These are phyloP conservation scores for Palaemon carinicauda DNA, from an alignment of 1,140 invertebrate genomes.

Conservation along the genomic window DNA sequence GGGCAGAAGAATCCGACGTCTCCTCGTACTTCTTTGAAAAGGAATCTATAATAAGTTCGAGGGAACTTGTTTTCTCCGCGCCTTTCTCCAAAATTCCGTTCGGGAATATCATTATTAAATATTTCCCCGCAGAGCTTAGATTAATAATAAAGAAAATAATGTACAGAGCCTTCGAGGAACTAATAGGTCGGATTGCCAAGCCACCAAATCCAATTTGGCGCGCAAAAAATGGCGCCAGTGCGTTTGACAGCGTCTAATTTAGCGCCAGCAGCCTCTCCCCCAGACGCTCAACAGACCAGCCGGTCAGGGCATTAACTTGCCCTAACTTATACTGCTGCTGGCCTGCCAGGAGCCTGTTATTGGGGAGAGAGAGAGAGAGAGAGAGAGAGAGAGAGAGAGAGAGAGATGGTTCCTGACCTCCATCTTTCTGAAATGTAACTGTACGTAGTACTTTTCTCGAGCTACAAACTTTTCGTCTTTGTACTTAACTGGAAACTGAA, in stretches of 20 bases:
- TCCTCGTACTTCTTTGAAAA: too few species aligned
- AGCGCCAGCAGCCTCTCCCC: slow-evolving; percentile 16
- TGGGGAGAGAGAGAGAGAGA: background rate
- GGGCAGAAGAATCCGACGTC: too few species aligned
- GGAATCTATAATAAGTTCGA: too few species aligned
- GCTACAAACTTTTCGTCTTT: too few species aligned
- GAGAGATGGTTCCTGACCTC: too few species aligned
- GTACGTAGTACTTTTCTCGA: too few species aligned
- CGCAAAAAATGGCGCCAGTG: slow-evolving; percentile 38
- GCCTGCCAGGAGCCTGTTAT: background rate
- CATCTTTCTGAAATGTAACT: too few species aligned
- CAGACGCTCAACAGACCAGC: background rate
- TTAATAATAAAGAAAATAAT: background rate
- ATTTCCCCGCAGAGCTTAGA: too few species aligned
- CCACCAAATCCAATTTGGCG: slow-evolving; percentile 32
- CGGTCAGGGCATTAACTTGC: background rate
- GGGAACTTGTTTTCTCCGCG: too few species aligned
- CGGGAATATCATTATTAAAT: too few species aligned
- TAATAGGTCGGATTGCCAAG: slow-evolving; percentile 18
- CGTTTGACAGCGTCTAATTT: slow-evolving; percentile 39
- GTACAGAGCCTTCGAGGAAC: background rate
- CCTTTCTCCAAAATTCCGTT: too few species aligned
- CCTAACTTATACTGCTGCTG: background rate
- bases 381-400: background rate
- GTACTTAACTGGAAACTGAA: too few species aligned